Conservation (phyloP, 1,140 invertebrate genomes). For the Acromyrmex echinatior region DNA sequence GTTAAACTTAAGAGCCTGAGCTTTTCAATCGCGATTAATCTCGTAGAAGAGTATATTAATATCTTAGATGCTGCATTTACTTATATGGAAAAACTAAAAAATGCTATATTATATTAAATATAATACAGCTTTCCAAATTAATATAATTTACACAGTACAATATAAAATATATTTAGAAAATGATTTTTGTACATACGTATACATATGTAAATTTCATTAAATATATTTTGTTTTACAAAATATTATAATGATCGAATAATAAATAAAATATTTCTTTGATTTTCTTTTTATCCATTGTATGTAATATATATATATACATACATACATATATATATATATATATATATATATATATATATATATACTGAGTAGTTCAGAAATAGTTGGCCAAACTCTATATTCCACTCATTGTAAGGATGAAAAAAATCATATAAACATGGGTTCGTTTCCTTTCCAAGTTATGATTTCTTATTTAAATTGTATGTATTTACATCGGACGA, state of each 20-base stretch:
- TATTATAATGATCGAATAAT: conserved; percentile 21
- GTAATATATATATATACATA: background rate
- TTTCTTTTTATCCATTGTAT: conserved; percentile 20
- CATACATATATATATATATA: background rate
- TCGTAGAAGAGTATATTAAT: conserved; percentile 80
- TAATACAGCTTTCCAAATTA: background rate
- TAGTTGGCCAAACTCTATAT: no score
- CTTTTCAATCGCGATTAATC: conserved; percentile 78
- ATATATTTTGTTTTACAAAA: conserved; percentile 7
- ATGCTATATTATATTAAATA: conserved; percentile 2
- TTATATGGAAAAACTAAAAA: conserved; percentile 34
- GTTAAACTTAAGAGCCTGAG: conserved; percentile 67
- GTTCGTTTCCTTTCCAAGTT: no score
- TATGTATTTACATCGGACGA: no score
- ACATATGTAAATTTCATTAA: background rate
- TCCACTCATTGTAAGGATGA: no score
- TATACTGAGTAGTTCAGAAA: no score
- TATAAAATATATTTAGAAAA: conserved; percentile 30
- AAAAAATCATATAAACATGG: no score
- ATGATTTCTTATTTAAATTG: no score
- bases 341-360: background rate
- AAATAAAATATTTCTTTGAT: conserved; percentile 31
- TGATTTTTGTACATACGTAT: conserved; percentile 1
- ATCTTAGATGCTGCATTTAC: conserved; percentile 71
- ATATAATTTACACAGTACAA: background rate